Evolutionary conservation across 2,113 vertebrate species (phyloP).

Genomic region (Cynocephalus volans): DNA sequence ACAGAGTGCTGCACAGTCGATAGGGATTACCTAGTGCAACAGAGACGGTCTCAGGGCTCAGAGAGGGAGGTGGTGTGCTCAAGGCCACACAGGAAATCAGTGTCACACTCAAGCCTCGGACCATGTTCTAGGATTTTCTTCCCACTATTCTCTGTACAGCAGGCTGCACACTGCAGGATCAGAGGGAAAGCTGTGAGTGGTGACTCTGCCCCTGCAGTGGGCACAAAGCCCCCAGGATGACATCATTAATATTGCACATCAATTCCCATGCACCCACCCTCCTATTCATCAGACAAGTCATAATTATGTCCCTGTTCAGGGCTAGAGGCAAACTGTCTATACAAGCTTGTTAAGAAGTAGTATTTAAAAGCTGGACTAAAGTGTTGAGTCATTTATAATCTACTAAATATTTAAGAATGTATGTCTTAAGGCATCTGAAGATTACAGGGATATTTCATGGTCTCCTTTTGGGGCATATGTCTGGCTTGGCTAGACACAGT

Average conservation of each 20-base stretch:
- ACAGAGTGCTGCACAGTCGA: background rate
- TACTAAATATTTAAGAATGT: conserved; percentile 89
- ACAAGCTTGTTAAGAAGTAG: conserved; percentile 83
- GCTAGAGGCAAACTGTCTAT: conserved; percentile 78
- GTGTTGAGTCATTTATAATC: conserved; percentile 86
- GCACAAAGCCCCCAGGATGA: conserved; percentile 27
- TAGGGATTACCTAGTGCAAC: background rate
- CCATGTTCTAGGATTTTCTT: background rate
- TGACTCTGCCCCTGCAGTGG: background rate
- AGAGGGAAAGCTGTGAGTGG: background rate
- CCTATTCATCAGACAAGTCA: conserved; percentile 77
- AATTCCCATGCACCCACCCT: conserved; percentile 48
- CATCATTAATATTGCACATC: conserved; percentile 78
- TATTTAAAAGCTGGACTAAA: conserved; percentile 83
- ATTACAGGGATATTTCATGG: conserved; percentile 86
- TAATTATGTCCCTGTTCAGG: conserved; percentile 70
- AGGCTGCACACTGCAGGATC: background rate
- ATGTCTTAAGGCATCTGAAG: conserved; percentile 86
- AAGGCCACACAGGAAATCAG: background rate
- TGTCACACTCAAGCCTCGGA: background rate
- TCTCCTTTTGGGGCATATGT: conserved; percentile 80
- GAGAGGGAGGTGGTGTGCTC: background rate
- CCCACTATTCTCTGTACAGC: background rate
- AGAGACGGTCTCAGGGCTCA: background rate
- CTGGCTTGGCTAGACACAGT: background rate